Conservation (phyloP, 1,140 invertebrate species). For the Scaptomyza hsui region DNA sequence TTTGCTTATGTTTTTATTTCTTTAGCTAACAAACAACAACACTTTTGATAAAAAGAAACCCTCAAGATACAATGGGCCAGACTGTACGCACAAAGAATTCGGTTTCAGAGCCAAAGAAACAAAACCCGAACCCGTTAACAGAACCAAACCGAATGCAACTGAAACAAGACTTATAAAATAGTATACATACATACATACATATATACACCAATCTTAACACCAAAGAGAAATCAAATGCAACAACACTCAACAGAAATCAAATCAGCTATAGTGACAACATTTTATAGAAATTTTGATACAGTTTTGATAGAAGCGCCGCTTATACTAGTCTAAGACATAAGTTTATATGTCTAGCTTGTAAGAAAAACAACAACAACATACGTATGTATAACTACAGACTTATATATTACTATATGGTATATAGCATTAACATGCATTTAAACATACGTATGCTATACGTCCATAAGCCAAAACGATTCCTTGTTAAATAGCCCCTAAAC, state of each 20-base stretch:
- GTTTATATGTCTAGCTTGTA: slow-evolving; percentile 49
- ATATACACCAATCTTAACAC: slow-evolving; percentile 34
- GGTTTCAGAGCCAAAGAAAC: slow-evolving; percentile 67
- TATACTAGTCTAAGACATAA: slow-evolving; percentile 21
- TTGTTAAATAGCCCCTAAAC: slow-evolving; percentile 2
- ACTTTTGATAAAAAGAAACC: no score
- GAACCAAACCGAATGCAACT: slow-evolving; percentile 73
- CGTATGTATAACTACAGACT: slow-evolving; percentile 25
- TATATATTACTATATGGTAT: slow-evolving; percentile 21
- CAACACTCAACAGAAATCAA: slow-evolving; percentile 18
- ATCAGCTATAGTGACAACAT: slow-evolving; percentile 43
- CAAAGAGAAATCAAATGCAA: slow-evolving; percentile 38
- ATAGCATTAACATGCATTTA: slow-evolving; percentile 23
- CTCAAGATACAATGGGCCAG: slow-evolving; percentile 34
- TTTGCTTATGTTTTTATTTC: slow-evolving; percentile 13
- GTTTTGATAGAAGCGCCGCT: slow-evolving; percentile 42
- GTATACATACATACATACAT: slow-evolving; percentile 33
- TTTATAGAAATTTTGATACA: slow-evolving; percentile 76
- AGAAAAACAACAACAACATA: slow-evolving; percentile 33
- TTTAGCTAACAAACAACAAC: slow-evolving; percentile 8
- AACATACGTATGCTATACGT: slow-evolving; percentile 50
- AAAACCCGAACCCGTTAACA: slow-evolving; percentile 35
- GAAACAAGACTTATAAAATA: slow-evolving; percentile 65
- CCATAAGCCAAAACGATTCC: slow-evolving; percentile 35
- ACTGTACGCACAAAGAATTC: slow-evolving; percentile 60